A percentile compares a stretch with the other conserved stretches of the same genome.
These are phyloP conservation scores for Drosophila hydei DNA, from an alignment of 1,140 invertebrate genomes.

Conservation along the genomic window DNA sequence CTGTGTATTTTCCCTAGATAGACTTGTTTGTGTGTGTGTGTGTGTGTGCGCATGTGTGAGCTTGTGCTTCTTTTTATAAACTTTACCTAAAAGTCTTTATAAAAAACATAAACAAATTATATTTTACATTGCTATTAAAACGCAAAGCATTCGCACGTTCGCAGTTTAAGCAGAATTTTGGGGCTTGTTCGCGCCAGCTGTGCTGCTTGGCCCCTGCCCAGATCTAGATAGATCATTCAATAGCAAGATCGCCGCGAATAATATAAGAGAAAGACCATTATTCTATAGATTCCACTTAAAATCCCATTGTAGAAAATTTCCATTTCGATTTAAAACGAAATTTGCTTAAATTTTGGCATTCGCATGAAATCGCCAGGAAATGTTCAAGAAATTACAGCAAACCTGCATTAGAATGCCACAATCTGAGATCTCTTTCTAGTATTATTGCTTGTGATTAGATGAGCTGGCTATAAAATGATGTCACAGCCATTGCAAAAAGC, in stretches of 20 bases:
- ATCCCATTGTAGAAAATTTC: conserved; percentile 27
- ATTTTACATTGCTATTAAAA: conserved; percentile 56
- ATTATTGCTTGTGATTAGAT: conserved; percentile 1
- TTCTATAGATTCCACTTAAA: conserved; percentile 26
- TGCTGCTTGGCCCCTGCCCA: conserved; percentile 3
- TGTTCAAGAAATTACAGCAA: background rate
- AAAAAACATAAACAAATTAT: conserved; percentile 42
- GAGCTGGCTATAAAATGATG: conserved; percentile 7
- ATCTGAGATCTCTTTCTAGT: conserved; percentile 3
- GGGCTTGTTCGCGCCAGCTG: conserved; percentile 25
- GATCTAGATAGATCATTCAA: conserved; percentile 8
- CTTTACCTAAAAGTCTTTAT: conserved; percentile 57
- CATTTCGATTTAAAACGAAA: conserved; percentile 60
- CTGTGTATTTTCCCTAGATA: conserved; percentile 48
- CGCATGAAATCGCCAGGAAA: conserved; percentile 19
- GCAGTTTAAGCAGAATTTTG: conserved; percentile 50
- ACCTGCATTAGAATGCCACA: background rate
- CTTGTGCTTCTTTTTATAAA: conserved; percentile 57
- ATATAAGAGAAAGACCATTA: background rate
- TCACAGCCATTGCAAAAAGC: conserved; percentile 19
- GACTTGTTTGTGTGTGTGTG: conserved; percentile 20
- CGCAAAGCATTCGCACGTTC: conserved; percentile 45
- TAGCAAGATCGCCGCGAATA: conserved; percentile 10
- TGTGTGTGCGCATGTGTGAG: conserved; percentile 25
- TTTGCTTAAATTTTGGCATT: conserved; percentile 37